A percentile compares a stretch with the other conserved stretches of the same genome.
Evolutionary conservation across 2,888 invertebrate genomes (phyloP).

Genomic region (Dyspetes luteomarginatus): DNA sequence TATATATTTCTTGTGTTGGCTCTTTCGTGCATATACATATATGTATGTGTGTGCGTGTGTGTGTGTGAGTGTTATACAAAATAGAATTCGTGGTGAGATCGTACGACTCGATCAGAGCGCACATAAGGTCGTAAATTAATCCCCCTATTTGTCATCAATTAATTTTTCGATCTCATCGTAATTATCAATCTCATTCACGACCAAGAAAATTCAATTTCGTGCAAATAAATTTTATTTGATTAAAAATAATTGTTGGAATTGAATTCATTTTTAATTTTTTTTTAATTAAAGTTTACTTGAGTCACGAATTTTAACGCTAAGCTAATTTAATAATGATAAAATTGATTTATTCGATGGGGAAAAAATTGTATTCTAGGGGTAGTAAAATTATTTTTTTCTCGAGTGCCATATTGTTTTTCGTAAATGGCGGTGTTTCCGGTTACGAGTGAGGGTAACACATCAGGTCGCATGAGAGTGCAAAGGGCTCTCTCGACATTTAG

Average conservation of each 20-base stretch:
- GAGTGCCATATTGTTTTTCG: neutral
- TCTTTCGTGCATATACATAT: neutral
- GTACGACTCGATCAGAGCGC: neutral
- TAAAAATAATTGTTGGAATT: neutral
- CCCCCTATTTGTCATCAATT: neutral
- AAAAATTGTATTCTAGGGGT: neutral
- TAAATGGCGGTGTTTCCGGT: neutral
- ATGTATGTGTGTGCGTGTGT: neutral
- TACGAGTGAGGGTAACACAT: neutral
- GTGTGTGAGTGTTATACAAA: neutral
- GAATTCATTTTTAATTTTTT: neutral
- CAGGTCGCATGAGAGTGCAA: neutral
- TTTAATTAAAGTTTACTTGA: neutral
- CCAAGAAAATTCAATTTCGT: neutral
- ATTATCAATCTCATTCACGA: neutral
- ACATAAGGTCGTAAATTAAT: conserved; percentile 1
- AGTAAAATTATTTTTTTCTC: neutral
- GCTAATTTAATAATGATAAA: no score
- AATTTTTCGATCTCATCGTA: conserved; percentile 11
- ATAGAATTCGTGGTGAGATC: neutral
- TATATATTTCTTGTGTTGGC: neutral
- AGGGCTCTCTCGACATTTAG: conserved; percentile 37
- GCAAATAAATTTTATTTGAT: neutral
- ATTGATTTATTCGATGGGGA: no score
- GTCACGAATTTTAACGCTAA: neutral